Evolutionary conservation across 1,140 invertebrate genomes (phyloP), one percentile per base, ranked within the genome.

Genomic region (Dryas iulia): DNA sequence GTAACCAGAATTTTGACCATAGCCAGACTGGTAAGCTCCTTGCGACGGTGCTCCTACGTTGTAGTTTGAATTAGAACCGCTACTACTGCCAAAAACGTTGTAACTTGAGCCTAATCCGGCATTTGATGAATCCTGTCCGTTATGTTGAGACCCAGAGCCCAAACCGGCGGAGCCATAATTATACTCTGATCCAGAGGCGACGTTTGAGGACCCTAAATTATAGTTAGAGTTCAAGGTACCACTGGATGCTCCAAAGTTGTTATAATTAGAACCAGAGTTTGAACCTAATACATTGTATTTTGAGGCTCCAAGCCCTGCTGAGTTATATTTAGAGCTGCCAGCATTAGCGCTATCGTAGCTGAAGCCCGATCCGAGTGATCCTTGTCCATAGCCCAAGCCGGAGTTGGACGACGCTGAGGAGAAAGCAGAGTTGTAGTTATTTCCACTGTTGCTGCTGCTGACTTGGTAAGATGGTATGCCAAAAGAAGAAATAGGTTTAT

Each of bases 401-500:
- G 61, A 72, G 10, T 57, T 66, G 31, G 68, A 52, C 12, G 39
- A 57, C 8, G 62, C 31, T 18, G 66, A 60, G 25, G 53, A 63
- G 39, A 68, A 73, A 14, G 71, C 74, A 18, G 67, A 62, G 18
- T 66, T 69, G 24, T 64, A 73, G 59, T 63, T 64, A 23, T 73
- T 47, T 18, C 39, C 39, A 21, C 14, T 64, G 25, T 60, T 64
- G 53, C 66, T 70, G 57, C 62, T 63, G 25, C 74, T 73, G 14
- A 66, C 25, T 71, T 79, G 78, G 39, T 83, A 82, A 10, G 81
- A 78, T 2, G 87, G 86, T n/a, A 78, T 60, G 24, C 79, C 82
- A 47, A 83, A 89, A 0, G 79, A 75, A 6, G 79, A 83, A 7
- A 82, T 69, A 1, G 87, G 86, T 10, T 73, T 71, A 33, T 88